phyloP scores from a whole-genome alignment of 2,113 vertebrate genomes.

The Thalassarche chlororhynchos region DNA sequence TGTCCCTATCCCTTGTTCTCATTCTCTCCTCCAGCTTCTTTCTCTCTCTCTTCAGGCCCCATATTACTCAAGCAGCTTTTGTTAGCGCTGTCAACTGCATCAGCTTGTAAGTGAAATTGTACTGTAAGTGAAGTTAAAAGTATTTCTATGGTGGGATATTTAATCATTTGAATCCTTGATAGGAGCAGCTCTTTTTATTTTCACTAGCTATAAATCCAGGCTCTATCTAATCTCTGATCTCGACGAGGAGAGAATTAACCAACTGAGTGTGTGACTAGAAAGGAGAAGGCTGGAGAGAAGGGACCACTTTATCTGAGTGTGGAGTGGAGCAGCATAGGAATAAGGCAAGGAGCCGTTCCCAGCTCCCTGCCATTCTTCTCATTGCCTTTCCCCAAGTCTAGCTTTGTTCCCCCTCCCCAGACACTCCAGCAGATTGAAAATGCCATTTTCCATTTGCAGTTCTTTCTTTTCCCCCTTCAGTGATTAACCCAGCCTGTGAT shows the following conservation, averaged over 20 bases:
- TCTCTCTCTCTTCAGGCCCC: conserved; percentile 28
- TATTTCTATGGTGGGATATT: conserved; percentile 75
- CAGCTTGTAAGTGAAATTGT: conserved; percentile 68
- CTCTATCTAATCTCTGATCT: conserved; percentile 75
- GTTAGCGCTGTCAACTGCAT: conserved; percentile 52
- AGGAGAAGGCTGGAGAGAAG: conserved; percentile 60
- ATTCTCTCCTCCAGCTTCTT: not conserved
- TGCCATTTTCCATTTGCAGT: conserved; percentile 1
- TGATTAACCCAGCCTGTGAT: not conserved
- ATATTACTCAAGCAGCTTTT: conserved; percentile 70
- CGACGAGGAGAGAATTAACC: conserved; percentile 72
- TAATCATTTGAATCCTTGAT: conserved; percentile 77
- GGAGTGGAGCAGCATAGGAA: conserved; percentile 57
- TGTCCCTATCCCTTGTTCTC: conserved; percentile 10
- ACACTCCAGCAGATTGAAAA: conserved; percentile 21
- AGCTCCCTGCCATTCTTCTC: conserved; percentile 7
- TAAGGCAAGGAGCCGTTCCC: conserved; percentile 7
- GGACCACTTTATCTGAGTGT: conserved; percentile 50
- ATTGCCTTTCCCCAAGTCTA: not conserved
- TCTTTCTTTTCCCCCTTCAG: not conserved
- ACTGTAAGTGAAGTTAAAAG: conserved; percentile 74
- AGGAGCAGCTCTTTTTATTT: conserved; percentile 71
- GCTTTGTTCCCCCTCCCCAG: not conserved
- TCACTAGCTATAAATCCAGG: conserved; percentile 75
- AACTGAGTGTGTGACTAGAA: conserved; percentile 67